Percentiles rank a stretch among this genome's conserved stretches.
Conservation (phyloP, 2,888 invertebrate species). For the Tenthredo livida region DNA sequence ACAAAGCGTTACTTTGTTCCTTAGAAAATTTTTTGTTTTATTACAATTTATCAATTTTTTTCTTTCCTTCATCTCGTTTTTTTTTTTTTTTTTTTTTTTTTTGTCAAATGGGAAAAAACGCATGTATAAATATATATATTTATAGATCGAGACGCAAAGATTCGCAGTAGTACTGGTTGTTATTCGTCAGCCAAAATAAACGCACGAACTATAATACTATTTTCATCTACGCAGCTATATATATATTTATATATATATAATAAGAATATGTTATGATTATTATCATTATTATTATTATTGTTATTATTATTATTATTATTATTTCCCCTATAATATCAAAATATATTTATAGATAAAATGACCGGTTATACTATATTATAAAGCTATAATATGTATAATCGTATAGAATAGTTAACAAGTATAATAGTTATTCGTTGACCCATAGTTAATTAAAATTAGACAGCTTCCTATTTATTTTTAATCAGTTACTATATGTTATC, state of each 20-base stretch:
- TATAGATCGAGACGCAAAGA: not conserved
- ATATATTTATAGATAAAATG: not conserved
- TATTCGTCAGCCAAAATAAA: not conserved
- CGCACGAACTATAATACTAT: not conserved
- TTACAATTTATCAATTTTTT: no score
- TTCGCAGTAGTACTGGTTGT: not conserved
- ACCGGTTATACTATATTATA: not conserved
- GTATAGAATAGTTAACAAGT: not conserved
- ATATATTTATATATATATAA: not conserved
- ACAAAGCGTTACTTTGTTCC: not conserved
- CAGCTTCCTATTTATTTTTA: not conserved
- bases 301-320: conserved; percentile 26
- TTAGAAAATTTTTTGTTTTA: not conserved
- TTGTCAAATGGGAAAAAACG: no score
- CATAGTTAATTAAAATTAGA: not conserved
- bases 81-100: no score
- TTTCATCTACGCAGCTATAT: not conserved
- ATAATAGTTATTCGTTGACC: not conserved
- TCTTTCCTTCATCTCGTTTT: no score
- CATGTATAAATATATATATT: not conserved
- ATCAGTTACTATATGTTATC: not conserved
- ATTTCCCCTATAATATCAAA: not conserved
- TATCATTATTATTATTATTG: not conserved
- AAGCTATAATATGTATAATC: not conserved
- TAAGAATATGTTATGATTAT: not conserved